These are phyloP conservation scores for Portunus trituberculatus DNA, from an alignment of 1,140 invertebrate species.

Conservation along the genomic window DNA sequence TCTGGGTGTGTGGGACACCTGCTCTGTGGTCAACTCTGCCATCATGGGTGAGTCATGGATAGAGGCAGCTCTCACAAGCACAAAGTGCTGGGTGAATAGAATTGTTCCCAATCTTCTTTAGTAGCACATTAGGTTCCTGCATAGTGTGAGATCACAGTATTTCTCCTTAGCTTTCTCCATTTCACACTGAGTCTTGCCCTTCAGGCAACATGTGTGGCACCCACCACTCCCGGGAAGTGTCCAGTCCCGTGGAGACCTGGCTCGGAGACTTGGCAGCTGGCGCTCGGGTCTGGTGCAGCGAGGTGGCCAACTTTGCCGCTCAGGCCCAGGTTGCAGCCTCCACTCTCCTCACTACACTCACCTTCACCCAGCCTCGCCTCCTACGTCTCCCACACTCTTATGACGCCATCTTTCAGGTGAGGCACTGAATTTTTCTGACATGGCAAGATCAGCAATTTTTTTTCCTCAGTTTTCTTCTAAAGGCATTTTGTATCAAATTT, in stretches of 20 bases:
- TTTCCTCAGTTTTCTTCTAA: no score
- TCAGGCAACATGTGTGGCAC: conserved; percentile 70
- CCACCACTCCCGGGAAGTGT: conserved; percentile 63
- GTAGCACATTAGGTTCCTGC: not conserved
- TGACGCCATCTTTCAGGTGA: conserved; percentile 94
- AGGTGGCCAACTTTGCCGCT: conserved; percentile 83
- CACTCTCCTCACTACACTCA: conserved; percentile 61
- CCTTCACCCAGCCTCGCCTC: conserved; percentile 86
- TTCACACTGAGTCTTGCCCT: not conserved
- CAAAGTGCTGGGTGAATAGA: no score
- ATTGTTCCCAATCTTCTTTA: no score
- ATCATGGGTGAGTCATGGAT: conserved; percentile 82
- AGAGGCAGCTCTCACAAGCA: no score
- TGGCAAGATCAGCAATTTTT: no score
- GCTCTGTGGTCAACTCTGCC: conserved; percentile 79
- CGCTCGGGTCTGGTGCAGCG: conserved; percentile 84
- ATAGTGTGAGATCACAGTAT: conserved; percentile 79
- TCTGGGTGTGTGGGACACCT: conserved; percentile 83
- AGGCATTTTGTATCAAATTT: no score
- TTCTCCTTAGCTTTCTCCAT: not conserved
- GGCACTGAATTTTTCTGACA: conserved; percentile 20
- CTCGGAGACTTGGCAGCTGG: conserved; percentile 73
- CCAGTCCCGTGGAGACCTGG: conserved; percentile 66
- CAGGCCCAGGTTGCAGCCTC: conserved; percentile 77
- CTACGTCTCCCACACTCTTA: conserved; percentile 93